Conservation (phyloP, 2,113 vertebrate species). For the Forbesichthys agassizii region DNA sequence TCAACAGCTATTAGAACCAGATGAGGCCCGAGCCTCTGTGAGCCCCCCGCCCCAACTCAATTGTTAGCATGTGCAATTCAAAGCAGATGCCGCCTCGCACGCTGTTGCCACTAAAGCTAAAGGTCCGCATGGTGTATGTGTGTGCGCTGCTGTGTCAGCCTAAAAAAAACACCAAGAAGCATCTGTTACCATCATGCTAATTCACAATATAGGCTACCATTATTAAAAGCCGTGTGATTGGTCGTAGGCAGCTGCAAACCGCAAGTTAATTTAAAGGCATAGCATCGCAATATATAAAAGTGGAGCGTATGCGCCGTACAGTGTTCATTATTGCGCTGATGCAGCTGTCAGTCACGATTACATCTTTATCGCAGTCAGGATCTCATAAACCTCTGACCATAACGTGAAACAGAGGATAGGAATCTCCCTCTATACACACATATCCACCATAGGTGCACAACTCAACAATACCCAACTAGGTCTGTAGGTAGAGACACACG, state of each 20-base stretch:
- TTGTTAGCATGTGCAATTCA: slow-evolving; percentile 44
- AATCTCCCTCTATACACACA: slow-evolving; percentile 23
- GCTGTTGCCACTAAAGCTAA: not conserved
- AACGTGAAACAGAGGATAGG: slow-evolving; percentile 44
- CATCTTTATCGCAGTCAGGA: slow-evolving; percentile 27
- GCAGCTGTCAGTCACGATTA: slow-evolving; percentile 45
- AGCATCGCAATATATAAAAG: slow-evolving; percentile 47
- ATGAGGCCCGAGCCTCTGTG: slow-evolving; percentile 53
- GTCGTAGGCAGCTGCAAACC: slow-evolving; percentile 30
- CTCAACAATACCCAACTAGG: not conserved
- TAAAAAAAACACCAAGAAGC: slow-evolving; percentile 26
- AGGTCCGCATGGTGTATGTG: not conserved
- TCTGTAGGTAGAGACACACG: slow-evolving; percentile 19
- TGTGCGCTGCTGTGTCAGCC: not conserved
- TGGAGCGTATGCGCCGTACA: slow-evolving; percentile 22
- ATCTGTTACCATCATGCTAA: not conserved
- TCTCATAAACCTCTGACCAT: slow-evolving; percentile 40
- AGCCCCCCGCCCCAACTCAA: slow-evolving; percentile 41
- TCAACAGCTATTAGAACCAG: slow-evolving; percentile 70
- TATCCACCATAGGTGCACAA: slow-evolving; percentile 1
- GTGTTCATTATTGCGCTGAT: slow-evolving; percentile 19
- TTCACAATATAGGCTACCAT: slow-evolving; percentile 37
- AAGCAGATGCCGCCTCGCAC: slow-evolving; percentile 57
- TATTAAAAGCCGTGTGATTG: slow-evolving; percentile 48
- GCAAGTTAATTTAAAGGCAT: slow-evolving; percentile 25